Evolutionary conservation across 1,140 invertebrate genomes (phyloP), one percentile per base, ranked within the genome.

Genomic region (Lasioglossum baleicum): DNA sequence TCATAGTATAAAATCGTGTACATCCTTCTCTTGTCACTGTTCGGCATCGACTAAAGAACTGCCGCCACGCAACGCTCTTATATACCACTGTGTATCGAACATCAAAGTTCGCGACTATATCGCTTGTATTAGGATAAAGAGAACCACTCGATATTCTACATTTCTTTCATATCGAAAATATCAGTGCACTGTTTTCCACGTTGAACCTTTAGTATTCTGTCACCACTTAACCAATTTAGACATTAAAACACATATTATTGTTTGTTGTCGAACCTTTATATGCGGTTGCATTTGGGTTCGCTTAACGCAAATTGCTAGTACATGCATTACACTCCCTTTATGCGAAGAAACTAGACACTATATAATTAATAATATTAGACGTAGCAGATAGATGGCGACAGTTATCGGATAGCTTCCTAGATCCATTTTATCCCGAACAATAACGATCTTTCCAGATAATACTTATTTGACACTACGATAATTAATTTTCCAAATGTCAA

Each of bases 31-130:
- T 75, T 60, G 60, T 75, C 77, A 74, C 60, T 69, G 77, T 66
- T 75, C 70, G 48, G 71, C 58, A 70, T 68, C 77, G 71, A 83
- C 77, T 83, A 80, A 76, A 76, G 79, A 15, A 76, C 64, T 60
- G 63, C 70, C 56, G 71, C 26, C 51, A 66, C 53, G 71, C 53
- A 75, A 75, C 71, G 64, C 42, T 75, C 64, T 75, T 80, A 79
- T 74, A 74, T 79, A 79, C 53, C 44, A 22, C 31, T 56, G 42
- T 75, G 53, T 31, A 75, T 60, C 40, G 51, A 58, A 74, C 48
- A 67, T n/a, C 53, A 42, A 67, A 75, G 40, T 60, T 17, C 42
- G 42, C 56, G 20, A 6, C 26, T 68, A 68, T 61, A 53, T n/a
- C 17, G 53, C 5, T n/a, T n/a, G n/a, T 74, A 80, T 80, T 80